Conservation (phyloP, 2,797 vertebrate genomes). For the Diplodus sargus region DNA sequence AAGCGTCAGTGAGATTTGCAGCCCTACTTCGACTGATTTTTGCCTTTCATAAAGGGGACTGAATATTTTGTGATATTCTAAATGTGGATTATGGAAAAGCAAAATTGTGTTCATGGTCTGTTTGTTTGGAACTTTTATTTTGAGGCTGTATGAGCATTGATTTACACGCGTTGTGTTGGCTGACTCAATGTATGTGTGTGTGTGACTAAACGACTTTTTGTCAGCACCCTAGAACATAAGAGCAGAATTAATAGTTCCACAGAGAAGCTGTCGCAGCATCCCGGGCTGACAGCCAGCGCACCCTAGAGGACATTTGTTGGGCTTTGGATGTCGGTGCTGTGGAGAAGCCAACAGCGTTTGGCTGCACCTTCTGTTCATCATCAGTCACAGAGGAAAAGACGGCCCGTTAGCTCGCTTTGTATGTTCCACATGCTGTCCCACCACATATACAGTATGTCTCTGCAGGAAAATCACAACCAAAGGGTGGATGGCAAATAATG, state of each 20-base stretch:
- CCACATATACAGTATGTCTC: background rate
- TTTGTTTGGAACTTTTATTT: no score
- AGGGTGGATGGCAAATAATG: no score
- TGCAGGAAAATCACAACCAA: no score
- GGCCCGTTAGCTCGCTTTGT: background rate
- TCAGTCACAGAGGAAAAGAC: background rate
- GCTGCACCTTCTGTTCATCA: constrained; percentile 9
- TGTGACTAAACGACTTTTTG: background rate
- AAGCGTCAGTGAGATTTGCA: no score
- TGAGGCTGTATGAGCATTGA: no score
- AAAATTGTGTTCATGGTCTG: no score
- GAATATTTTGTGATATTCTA: no score
- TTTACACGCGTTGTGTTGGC: background rate
- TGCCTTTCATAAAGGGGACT: no score
- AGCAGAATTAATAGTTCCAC: background rate
- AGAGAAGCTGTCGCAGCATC: background rate
- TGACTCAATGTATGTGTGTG: background rate
- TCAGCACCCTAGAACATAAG: background rate
- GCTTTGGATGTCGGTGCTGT: background rate
- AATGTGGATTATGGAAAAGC: no score
- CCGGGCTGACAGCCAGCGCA: background rate
- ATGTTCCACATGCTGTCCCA: background rate
- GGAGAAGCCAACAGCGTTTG: background rate
- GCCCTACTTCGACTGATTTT: no score
- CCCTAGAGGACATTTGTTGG: background rate